These are phyloP conservation scores for Telmatherina bonti DNA, from an alignment of 2,797 vertebrate species.

Conservation along the genomic window DNA sequence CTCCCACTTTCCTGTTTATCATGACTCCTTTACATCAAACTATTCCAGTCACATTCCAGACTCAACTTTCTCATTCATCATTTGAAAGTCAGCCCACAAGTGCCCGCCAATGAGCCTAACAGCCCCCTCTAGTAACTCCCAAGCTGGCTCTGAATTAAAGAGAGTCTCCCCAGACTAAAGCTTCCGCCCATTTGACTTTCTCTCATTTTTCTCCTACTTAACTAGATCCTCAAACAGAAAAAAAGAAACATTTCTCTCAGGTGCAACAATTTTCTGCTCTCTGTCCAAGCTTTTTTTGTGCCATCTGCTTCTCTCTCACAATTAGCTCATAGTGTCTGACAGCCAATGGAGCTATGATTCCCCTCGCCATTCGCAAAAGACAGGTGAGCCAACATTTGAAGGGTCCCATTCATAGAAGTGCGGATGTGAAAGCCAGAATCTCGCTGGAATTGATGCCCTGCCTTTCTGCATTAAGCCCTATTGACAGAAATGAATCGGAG, in stretches of 20 bases:
- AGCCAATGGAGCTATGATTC: slow-evolving; percentile 19
- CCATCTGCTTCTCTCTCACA: slow-evolving; percentile 65
- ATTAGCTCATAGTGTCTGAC: slow-evolving; percentile 56
- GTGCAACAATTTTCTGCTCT: slow-evolving; percentile 27
- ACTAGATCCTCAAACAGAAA: slow-evolving; percentile 25
- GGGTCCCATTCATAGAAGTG: slow-evolving; percentile 37
- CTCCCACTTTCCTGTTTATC: slow-evolving; percentile 1
- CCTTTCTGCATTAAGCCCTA: background rate
- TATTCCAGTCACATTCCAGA: slow-evolving; percentile 9
- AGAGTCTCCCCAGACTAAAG: slow-evolving; percentile 36
- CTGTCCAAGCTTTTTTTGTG: slow-evolving; percentile 36
- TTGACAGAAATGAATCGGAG: slow-evolving; percentile 51
- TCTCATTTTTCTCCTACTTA: slow-evolving; percentile 24
- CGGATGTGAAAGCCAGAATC: slow-evolving; percentile 17
- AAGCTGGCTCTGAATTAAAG: slow-evolving; percentile 46
- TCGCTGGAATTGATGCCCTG: slow-evolving; percentile 10
- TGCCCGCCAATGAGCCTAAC: slow-evolving; percentile 28
- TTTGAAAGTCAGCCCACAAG: slow-evolving; percentile 24
- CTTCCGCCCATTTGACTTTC: slow-evolving; percentile 24
- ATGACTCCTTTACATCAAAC: slow-evolving; percentile 10
- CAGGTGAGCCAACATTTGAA: slow-evolving; percentile 46
- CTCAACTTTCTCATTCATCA: slow-evolving; percentile 18
- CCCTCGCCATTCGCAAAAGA: background rate
- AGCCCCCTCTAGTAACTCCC: slow-evolving; percentile 24
- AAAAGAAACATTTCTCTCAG: slow-evolving; percentile 32